Percentiles rank a stretch among this genome's conserved stretches.
Evolutionary conservation across 1,140 invertebrate species (phyloP).

Genomic region (Conus betulinus): DNA sequence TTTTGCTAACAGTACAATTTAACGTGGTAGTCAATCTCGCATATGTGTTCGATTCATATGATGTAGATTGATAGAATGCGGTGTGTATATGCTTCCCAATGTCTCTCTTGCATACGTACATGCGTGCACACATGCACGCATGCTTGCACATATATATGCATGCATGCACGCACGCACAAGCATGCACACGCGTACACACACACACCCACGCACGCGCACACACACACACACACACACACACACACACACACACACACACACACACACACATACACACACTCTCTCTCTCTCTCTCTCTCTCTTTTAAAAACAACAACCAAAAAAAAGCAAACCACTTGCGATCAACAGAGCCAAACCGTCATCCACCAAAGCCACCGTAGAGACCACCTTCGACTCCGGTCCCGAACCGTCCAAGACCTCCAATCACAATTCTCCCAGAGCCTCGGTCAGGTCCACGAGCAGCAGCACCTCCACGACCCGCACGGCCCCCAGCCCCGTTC

Average conservation of each 20-base stretch:
- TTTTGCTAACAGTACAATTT: no score
- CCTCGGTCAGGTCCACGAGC: slow-evolving; percentile 38
- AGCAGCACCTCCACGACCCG: slow-evolving; percentile 39
- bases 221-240: not conserved
- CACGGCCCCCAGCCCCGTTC: slow-evolving; percentile 41
- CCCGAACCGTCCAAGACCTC: slow-evolving; percentile 33
- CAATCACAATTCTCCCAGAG: not conserved
- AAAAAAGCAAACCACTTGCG: no score
- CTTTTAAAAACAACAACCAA: no score
- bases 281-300: no score
- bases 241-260: slow-evolving; percentile 1
- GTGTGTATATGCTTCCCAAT: no score
- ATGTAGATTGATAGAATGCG: no score
- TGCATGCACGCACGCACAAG: not conserved
- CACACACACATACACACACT: not conserved
- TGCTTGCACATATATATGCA: slow-evolving; percentile 18
- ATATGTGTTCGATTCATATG: no score
- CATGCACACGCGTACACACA: not conserved
- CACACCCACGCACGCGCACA: not conserved
- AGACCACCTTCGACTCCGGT: slow-evolving; percentile 38
- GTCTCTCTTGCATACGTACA: not conserved
- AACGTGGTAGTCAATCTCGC: no score
- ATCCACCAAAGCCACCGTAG: slow-evolving; percentile 38
- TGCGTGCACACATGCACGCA: not conserved
- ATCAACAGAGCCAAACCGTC: slow-evolving; percentile 13